phyloP scores from a whole-genome alignment of 2,797 vertebrate species.

The Selene dorsalis region DNA sequence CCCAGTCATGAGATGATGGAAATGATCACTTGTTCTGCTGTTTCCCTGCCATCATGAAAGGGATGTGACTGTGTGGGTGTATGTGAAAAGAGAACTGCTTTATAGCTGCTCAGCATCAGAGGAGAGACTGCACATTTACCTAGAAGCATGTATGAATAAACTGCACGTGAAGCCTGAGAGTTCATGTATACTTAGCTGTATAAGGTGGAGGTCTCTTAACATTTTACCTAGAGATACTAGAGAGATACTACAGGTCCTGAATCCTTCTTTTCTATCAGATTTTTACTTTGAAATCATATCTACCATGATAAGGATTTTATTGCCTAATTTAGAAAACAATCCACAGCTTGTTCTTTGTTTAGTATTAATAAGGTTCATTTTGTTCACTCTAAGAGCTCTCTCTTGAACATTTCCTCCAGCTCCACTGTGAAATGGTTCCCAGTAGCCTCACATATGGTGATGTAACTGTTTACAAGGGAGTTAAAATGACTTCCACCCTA shows the following conservation, averaged over 20 bases:
- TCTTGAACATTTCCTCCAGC: constrained; percentile 11
- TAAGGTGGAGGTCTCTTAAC: neutral
- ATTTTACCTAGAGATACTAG: too few relatives aligned
- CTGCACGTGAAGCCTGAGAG: neutral
- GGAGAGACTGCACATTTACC: constrained; percentile 31
- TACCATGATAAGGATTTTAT: neutral
- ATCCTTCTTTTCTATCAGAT: neutral
- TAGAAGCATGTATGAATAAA: constrained; percentile 26
- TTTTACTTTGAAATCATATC: constrained; percentile 7
- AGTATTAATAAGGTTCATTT: constrained; percentile 28
- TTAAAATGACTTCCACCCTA: constrained; percentile 30
- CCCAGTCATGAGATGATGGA: constrained; percentile 19
- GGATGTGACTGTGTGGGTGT: constrained; percentile 20
- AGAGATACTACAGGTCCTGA: too few relatives aligned
- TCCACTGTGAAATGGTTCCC: constrained; percentile 27
- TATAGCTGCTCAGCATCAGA: neutral
- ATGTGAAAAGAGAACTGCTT: neutral
- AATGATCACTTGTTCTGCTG: constrained; percentile 14
- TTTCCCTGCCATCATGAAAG: constrained; percentile 34
- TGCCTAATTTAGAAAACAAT: constrained; percentile 11
- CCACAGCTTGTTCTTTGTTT: constrained; percentile 30
- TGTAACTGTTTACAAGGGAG: constrained; percentile 39
- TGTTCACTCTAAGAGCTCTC: constrained; percentile 5
- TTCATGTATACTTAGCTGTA: neutral
- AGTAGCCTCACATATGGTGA: constrained; percentile 30